Evolutionary conservation across 2,797 vertebrate genomes (phyloP).

Genomic region (Sitta carolinensis): DNA sequence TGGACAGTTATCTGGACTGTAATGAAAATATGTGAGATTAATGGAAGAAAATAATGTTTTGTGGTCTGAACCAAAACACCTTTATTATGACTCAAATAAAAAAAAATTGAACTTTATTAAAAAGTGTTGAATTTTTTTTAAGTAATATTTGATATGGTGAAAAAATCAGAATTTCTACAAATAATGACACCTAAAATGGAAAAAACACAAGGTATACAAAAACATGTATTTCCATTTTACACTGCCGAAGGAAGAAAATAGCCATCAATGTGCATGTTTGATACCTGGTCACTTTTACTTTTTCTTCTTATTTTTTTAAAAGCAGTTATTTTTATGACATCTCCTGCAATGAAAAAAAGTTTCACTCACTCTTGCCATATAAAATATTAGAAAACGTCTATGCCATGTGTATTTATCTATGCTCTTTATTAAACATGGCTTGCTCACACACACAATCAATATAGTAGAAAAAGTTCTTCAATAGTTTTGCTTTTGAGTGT

Average conservation of each 20-base stretch:
- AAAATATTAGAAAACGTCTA: background rate
- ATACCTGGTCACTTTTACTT: rapidly evolving
- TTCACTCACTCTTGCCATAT: background rate
- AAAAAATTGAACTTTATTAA: background rate
- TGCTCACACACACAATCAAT: background rate
- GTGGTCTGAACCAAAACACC: background rate
- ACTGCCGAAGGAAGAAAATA: background rate
- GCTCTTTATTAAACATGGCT: background rate
- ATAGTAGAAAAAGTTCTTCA: background rate
- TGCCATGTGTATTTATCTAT: background rate
- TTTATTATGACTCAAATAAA: background rate
- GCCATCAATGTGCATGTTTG: background rate
- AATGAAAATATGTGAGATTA: background rate
- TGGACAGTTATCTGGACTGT: background rate
- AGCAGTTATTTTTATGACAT: background rate
- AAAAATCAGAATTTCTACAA: background rate
- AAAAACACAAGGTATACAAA: background rate
- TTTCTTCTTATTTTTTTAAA: background rate
- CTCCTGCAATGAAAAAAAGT: background rate
- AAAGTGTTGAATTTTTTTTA: background rate
- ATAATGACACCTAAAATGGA: background rate
- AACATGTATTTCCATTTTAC: background rate
- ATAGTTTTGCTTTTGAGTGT: background rate
- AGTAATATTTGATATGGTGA: background rate
- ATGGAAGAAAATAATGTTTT: background rate